A percentile compares a stretch with the other conserved stretches of the same genome.
phyloP scores from a whole-genome alignment of 37 sponge, comb jelly and placozoan species.

The Lycopodina hypogea region DNA sequence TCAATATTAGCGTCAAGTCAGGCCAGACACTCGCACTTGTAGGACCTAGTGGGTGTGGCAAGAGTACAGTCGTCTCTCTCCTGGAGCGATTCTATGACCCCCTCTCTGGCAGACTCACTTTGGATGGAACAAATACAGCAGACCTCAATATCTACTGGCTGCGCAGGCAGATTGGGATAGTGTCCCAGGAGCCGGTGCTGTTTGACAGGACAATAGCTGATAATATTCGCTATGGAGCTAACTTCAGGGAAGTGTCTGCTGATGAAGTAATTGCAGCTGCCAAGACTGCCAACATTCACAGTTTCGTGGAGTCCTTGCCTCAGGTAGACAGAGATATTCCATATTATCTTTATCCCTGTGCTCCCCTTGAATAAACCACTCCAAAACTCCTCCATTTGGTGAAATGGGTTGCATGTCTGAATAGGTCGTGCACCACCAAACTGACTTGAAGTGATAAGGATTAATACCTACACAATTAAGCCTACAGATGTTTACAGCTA shows the following conservation, averaged over 20 bases:
- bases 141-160: slow-evolving; percentile 78
- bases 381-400: too few relatives aligned
- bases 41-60: slow-evolving; percentile 98
- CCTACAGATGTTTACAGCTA: too few relatives aligned
- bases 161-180: slow-evolving; percentile 81
- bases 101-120: slow-evolving; percentile 25
- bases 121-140: slow-evolving; percentile 61
- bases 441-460: too few relatives aligned
- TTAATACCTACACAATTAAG: too few relatives aligned
- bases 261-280: slow-evolving; percentile 86
- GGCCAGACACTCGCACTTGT: slow-evolving; percentile 95
- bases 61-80: slow-evolving; percentile 92
- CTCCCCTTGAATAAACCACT: too few relatives aligned
- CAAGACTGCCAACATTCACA: slow-evolving; percentile 92
- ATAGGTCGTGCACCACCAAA: too few relatives aligned
- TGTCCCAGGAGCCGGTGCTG: slow-evolving; percentile 88
- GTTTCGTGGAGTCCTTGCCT: slow-evolving; percentile 79
- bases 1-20: slow-evolving; percentile 52
- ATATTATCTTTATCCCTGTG: neutral
- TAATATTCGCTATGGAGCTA: slow-evolving; percentile 92
- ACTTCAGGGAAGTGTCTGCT: slow-evolving; percentile 71
- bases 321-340: slow-evolving; percentile 29
- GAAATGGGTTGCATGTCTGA: too few relatives aligned
- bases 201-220: slow-evolving; percentile 85
- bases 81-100: slow-evolving; percentile 93